Evolutionary conservation across 2,888 invertebrate genomes (phyloP).

Genomic region (Marronus borbonicus): DNA sequence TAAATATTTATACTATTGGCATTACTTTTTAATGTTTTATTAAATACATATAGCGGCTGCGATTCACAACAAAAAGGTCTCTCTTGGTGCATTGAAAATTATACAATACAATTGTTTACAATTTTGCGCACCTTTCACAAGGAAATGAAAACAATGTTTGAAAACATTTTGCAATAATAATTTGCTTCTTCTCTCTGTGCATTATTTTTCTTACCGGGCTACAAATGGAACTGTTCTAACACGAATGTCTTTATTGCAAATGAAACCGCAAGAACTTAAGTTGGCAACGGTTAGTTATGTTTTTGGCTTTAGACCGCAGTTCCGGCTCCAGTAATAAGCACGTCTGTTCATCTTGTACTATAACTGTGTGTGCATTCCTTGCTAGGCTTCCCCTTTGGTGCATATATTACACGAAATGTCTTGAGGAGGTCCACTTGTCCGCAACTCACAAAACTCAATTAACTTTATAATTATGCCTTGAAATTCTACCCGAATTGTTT

Average conservation of each 20-base stretch:
- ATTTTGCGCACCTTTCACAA: too few species aligned
- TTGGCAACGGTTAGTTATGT: constrained; percentile 45
- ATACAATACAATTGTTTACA: too few species aligned
- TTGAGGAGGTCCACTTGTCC: constrained; percentile 26
- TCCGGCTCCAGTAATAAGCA: constrained; percentile 35
- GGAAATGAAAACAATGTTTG: too few species aligned
- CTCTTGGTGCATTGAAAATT: too few species aligned
- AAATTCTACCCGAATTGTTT: not conserved
- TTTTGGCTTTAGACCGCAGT: constrained; percentile 43
- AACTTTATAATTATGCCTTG: constrained; percentile 37
- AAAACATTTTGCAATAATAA: not conserved
- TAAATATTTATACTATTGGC: constrained; percentile 8
- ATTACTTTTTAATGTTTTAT: constrained; percentile 17
- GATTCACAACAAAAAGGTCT: not conserved
- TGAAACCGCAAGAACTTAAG: constrained; percentile 31
- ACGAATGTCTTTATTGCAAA: constrained; percentile 29
- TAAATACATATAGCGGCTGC: not conserved
- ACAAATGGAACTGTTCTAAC: not conserved
- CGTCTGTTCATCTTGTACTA: constrained; percentile 39
- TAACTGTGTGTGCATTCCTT: constrained; percentile 29
- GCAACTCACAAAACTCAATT: constrained; percentile 36
- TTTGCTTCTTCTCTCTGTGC: not conserved
- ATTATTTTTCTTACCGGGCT: not conserved
- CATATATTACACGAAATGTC: constrained; percentile 12
- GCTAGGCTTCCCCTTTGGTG: constrained; percentile 17